Percentiles rank a stretch among this genome's conserved stretches.
Conservation (phyloP, 2,113 vertebrate species). For the Calcarius ornatus region DNA sequence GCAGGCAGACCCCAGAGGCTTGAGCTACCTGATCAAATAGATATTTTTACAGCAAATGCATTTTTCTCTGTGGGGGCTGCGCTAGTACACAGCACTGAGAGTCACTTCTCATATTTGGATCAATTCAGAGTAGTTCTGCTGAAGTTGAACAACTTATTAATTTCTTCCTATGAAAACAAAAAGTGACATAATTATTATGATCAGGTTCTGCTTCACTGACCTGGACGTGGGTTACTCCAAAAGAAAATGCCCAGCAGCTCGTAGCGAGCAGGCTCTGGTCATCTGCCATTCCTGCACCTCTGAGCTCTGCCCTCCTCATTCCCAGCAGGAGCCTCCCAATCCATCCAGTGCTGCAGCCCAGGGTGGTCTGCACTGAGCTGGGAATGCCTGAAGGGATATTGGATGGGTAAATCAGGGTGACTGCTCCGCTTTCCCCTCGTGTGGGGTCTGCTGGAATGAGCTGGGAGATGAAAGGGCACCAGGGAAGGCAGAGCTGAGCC, state of each 20-base stretch:
- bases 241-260: background rate
- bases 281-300: background rate
- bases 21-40: background rate
- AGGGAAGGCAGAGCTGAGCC: background rate
- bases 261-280: fast-evolving
- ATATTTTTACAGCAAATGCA: background rate
- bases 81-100: background rate
- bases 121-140: background rate
- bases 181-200: background rate
- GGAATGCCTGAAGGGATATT: background rate
- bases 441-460: background rate
- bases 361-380: background rate
- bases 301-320: background rate
- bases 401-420: background rate
- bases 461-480: background rate
- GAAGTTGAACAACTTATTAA: background rate
- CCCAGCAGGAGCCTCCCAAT: background rate
- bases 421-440: fast-evolving
- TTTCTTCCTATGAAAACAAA: background rate
- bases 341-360: background rate
- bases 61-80: background rate
- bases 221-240: background rate
- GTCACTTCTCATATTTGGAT: background rate
- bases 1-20: background rate
- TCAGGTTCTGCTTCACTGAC: background rate